phyloP scores from a whole-genome alignment of 2,888 invertebrate genomes.

The Drosophila mercatorum region DNA sequence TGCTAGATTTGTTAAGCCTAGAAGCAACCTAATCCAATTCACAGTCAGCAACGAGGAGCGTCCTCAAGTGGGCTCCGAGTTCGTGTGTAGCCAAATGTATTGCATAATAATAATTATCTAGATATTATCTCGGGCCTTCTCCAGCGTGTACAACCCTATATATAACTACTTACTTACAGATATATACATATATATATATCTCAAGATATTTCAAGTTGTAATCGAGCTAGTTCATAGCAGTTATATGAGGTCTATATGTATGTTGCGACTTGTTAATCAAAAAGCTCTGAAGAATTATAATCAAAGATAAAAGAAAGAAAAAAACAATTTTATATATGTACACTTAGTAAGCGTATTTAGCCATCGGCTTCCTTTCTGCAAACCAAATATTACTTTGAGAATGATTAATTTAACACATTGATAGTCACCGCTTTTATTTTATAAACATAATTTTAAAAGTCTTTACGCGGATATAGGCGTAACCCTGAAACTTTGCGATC shows the following conservation, averaged over 20 bases:
- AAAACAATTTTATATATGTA: constrained; percentile 23
- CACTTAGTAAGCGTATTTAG: constrained; percentile 23
- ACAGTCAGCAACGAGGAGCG: constrained; percentile 55
- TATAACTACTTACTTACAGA: constrained; percentile 23
- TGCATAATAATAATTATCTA: constrained; percentile 49
- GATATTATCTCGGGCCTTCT: constrained; percentile 66
- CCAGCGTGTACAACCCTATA: constrained; percentile 62
- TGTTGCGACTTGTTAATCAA: constrained; percentile 10
- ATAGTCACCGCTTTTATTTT: constrained; percentile 71
- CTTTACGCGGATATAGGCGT: constrained; percentile 31
- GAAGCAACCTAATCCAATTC: constrained; percentile 44
- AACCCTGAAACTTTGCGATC: constrained; percentile 30
- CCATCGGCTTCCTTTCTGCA: constrained; percentile 69
- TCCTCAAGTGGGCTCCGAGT: constrained; percentile 45
- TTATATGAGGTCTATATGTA: constrained; percentile 13
- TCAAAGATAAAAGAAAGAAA: constrained; percentile 3
- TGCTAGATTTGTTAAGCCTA: constrained; percentile 37
- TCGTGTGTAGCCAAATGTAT: constrained; percentile 77
- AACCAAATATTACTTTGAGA: constrained; percentile 73
- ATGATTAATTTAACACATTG: constrained; percentile 47
- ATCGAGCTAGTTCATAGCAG: background rate
- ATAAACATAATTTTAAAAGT: constrained; percentile 6
- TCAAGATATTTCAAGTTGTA: constrained; percentile 37
- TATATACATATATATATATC: constrained; percentile 28
- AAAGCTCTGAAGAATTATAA: constrained; percentile 40